These are phyloP conservation scores for Characodon lateralis DNA, from an alignment of 2,797 vertebrate species.

Conservation along the genomic window DNA sequence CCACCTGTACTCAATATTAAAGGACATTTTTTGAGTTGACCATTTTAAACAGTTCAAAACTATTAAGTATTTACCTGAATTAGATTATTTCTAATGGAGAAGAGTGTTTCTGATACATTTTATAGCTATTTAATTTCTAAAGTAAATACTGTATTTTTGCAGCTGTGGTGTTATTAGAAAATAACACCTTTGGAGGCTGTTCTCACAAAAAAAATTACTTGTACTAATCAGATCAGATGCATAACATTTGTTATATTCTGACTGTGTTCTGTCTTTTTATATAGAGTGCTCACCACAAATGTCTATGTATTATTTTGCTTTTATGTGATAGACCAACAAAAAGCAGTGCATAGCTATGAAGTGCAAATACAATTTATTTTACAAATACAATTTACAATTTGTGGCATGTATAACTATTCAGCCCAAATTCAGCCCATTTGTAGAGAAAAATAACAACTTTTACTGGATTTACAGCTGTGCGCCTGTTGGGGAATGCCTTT, in stretches of 20 bases:
- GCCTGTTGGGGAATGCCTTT: too few relatives aligned
- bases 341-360: not conserved
- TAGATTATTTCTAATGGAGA: not conserved
- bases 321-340: not conserved
- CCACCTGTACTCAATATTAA: not conserved
- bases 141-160: not conserved
- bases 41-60: not conserved
- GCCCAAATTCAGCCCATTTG: too few relatives aligned
- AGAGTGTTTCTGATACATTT: not conserved
- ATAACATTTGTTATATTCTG: too few relatives aligned
- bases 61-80: not conserved
- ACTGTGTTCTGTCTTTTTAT: too few relatives aligned
- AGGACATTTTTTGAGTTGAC: not conserved
- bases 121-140: not conserved
- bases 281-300: too few relatives aligned
- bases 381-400: not conserved
- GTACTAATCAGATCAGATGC: too few relatives aligned
- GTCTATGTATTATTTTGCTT: too few relatives aligned
- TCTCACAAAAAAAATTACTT: too few relatives aligned
- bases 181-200: not conserved
- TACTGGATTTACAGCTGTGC: too few relatives aligned
- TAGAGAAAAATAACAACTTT: too few relatives aligned
- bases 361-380: not conserved
- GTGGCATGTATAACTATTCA: not conserved
- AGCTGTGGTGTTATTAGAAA: not conserved